Evolutionary conservation across 2,113 vertebrate species (phyloP), one percentile per base, ranked within the genome.

Genomic region (Chauna torquata): DNA sequence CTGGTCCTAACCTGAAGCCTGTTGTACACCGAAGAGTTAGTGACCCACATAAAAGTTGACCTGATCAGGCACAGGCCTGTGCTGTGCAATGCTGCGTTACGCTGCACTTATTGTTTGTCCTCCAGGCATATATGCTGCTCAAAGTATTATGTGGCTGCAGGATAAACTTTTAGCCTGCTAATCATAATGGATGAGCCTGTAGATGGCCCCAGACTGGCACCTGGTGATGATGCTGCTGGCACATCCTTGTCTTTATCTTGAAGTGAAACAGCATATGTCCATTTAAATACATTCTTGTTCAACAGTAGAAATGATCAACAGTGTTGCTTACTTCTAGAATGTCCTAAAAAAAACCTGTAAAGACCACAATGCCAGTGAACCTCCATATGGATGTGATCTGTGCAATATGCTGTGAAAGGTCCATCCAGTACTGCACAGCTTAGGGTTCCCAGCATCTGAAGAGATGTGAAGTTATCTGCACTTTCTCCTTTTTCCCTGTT

Each of bases 201-300:
- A 57, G 25, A 65, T 16, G 30, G n/a, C 30, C 13, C 14, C 0
- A 0, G 36, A 28, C 4, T 25, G 19, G 16, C 45, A 70, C 12
- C 20, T 40, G 27, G 19, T 54, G n/a, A 47, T 23, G 24, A 54
- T 9, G 18, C 4, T 54, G 24, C n/a, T 0, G 0, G 20, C 0
- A 2, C 5, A 68, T 8, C 24, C 27, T 72, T 69, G 12, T 45
- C 17, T 83, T 72, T 49, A 36, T 54, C 27, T 38, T 92, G 24
- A 87, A 54, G 19, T 24, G 25, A 75, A 79, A 45, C 36, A 77
- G 22, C 18, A 24, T 45, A 16, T 58, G 79, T 49, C 52, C 52
- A 22, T 32, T 19, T 19, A 87, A 72, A 55, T 54, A 28, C 14
- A 22, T 4, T 58, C 50, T 50, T 34, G 18, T 52, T 70, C 3